Conservation (phyloP, 2,113 vertebrate species). For the Nannobrachium achirus region DNA sequence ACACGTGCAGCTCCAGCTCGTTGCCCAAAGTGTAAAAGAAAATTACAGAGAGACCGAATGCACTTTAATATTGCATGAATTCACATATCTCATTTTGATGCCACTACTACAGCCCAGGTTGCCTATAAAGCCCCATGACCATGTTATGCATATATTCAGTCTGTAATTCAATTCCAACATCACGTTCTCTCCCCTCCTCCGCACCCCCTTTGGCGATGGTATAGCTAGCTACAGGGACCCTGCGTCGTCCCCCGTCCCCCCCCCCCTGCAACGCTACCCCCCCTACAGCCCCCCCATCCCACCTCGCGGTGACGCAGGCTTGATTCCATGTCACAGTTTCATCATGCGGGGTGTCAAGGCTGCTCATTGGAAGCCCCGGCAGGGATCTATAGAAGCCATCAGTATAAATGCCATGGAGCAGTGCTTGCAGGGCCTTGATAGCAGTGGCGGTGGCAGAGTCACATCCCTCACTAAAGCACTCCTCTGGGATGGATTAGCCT, state of each 20-base stretch:
- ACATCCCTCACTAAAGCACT: conserved; percentile 53
- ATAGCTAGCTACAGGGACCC: conserved; percentile 10
- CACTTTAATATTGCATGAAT: conserved; percentile 33
- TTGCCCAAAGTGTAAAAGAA: conserved; percentile 9
- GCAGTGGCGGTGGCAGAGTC: conserved; percentile 39
- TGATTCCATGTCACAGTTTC: conserved; percentile 62
- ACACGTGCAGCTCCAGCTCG: not conserved
- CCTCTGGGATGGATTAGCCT: conserved; percentile 58
- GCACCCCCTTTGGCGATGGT: too few species aligned
- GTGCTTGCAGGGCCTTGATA: conserved; percentile 44
- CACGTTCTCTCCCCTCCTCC: conserved; percentile 17
- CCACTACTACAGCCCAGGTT: not conserved
- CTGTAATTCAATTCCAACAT: conserved; percentile 35
- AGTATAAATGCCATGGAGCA: conserved; percentile 51
- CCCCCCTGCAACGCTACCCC: conserved; percentile 3
- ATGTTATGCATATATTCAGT: conserved; percentile 15
- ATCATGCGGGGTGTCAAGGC: conserved; percentile 65
- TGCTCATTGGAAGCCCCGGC: conserved; percentile 48
- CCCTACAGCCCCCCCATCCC: not conserved
- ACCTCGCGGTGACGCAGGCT: conserved; percentile 23
- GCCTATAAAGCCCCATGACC: conserved; percentile 3
- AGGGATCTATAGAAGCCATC: conserved; percentile 54
- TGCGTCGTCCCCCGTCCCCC: too few species aligned
- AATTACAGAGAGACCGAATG: not conserved
- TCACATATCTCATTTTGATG: conserved; percentile 23